Conservation (phyloP, 2,888 invertebrate genomes). For the Carpatolechia fugitivella region DNA sequence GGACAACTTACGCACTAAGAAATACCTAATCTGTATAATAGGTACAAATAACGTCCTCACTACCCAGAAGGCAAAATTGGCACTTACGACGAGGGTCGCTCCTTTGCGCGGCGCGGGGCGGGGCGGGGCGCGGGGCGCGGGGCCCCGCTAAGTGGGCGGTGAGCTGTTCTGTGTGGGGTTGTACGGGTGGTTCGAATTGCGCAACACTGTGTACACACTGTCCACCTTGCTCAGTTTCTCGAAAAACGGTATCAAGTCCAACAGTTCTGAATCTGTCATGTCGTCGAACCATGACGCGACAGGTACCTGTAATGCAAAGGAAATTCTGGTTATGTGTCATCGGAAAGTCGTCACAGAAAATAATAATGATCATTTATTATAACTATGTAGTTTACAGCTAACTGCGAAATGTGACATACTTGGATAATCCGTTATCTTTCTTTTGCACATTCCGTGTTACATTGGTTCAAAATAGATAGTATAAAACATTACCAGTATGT, state of each 20-base stretch:
- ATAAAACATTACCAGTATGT: too few species aligned
- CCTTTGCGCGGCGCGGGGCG: too few species aligned
- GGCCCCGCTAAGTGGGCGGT: conserved; percentile 61
- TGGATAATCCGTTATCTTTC: too few species aligned
- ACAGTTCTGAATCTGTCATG: conserved; percentile 96
- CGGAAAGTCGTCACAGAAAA: too few species aligned
- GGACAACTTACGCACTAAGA: conserved; percentile 75
- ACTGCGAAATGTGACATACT: too few species aligned
- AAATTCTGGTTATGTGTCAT: not conserved
- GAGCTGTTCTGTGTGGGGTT: conserved; percentile 75
- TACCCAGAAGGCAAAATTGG: conserved; percentile 80
- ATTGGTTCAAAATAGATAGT: too few species aligned
- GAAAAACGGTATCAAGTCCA: conserved; percentile 98
- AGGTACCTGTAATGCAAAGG: conserved; percentile 88
- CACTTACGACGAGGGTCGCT: conserved; percentile 77
- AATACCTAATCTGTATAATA: conserved; percentile 74
- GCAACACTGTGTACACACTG: conserved; percentile 96
- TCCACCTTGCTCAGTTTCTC: conserved; percentile 98
- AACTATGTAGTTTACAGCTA: too few species aligned
- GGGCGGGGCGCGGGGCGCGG: too few species aligned
- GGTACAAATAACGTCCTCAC: conserved; percentile 77
- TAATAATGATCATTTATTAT: too few species aligned
- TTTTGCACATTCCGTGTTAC: too few species aligned
- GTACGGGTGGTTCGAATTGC: conserved; percentile 94
- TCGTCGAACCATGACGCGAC: conserved; percentile 99